Percentiles rank a stretch among this genome's conserved stretches.
Evolutionary conservation across 2,888 invertebrate species (phyloP).

Genomic region (Dolomedes plantarius): DNA sequence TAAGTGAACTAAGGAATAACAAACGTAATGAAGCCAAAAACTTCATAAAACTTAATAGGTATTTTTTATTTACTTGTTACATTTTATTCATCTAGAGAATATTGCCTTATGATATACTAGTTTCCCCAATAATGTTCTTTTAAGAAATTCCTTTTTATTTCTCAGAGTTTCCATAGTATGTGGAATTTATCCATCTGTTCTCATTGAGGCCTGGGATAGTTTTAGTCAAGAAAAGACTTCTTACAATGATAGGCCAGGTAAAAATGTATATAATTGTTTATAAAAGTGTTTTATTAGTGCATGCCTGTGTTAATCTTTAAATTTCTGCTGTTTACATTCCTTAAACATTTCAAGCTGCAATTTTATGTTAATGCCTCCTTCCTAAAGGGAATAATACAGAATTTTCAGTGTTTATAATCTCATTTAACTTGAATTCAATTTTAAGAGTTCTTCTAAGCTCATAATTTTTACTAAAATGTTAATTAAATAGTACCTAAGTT

Average conservation of each 20-base stretch:
- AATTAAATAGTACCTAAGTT: no score
- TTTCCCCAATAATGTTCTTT: background rate
- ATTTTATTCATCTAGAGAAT: background rate
- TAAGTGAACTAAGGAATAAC: constrained; percentile 34
- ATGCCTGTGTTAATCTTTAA: background rate
- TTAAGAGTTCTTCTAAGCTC: no score
- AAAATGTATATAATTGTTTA: no score
- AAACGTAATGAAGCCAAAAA: constrained; percentile 30
- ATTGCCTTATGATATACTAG: background rate
- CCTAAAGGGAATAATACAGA: no score
- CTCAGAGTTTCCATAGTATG: constrained; percentile 23
- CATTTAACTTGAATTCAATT: no score
- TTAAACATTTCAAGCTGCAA: background rate
- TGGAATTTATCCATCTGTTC: constrained; percentile 35
- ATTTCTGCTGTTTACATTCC: background rate
- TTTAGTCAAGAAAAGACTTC: constrained; percentile 14
- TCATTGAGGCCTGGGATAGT: constrained; percentile 48
- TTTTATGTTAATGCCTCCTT: background rate
- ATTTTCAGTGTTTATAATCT: no score
- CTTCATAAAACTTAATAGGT: constrained; percentile 42
- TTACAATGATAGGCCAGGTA: constrained; percentile 48
- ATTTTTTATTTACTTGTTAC: background rate
- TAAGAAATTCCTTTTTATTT: no score
- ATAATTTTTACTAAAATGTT: no score
- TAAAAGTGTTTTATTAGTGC: no score